Percentiles rank a stretch among this genome's conserved stretches.
Conservation (phyloP, 1,140 invertebrate species). For the Adoxophyes honmai region DNA sequence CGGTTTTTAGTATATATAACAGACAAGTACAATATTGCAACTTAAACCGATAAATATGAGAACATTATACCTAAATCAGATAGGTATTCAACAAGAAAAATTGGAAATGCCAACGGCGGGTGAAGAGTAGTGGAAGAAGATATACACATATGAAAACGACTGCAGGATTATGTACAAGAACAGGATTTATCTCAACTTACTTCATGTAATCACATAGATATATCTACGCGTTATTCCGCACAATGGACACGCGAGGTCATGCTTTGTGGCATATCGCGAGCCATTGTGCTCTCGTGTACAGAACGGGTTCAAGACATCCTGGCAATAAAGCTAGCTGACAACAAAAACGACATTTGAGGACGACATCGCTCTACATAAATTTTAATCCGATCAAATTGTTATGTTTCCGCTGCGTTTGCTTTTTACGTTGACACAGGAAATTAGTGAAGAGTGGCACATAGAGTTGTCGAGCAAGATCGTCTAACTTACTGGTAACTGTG, state of each 20-base stretch:
- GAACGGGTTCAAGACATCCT: conserved; percentile 51
- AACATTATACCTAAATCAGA: too few relatives aligned
- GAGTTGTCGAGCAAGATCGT: too few relatives aligned
- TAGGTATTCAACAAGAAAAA: too few relatives aligned
- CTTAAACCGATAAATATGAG: too few relatives aligned
- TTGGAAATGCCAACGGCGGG: too few relatives aligned
- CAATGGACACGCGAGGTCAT: conserved; percentile 51
- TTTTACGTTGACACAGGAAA: not conserved
- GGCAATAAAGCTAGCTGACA: conserved; percentile 25
- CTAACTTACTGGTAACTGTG: not conserved
- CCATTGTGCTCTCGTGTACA: conserved; percentile 52
- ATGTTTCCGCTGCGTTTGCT: not conserved
- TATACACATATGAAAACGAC: not conserved
- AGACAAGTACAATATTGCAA: too few relatives aligned
- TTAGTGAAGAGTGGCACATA: too few relatives aligned
- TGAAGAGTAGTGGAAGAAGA: not conserved
- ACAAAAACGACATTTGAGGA: conserved; percentile 18
- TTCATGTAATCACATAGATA: not conserved
- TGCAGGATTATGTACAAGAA: not conserved
- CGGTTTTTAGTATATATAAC: too few relatives aligned
- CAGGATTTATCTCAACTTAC: not conserved
- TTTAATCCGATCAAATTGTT: conserved; percentile 1
- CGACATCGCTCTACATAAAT: not conserved
- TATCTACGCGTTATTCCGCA: conserved; percentile 28
- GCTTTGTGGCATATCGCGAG: conserved; percentile 30